Conservation (phyloP, 2,888 invertebrate genomes). For the Lacanobia wlatinum region DNA sequence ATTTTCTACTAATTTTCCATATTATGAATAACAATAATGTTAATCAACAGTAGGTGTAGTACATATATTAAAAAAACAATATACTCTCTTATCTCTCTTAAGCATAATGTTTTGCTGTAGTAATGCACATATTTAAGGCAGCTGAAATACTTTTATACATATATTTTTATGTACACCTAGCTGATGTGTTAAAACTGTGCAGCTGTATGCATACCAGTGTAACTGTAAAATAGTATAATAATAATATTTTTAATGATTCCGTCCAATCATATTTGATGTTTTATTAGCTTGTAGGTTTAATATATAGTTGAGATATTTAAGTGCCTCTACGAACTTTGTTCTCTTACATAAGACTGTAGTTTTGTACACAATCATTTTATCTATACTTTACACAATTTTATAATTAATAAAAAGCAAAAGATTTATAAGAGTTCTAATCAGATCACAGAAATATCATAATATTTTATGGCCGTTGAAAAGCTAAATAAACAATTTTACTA, state of each 20-base stretch:
- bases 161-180: background rate
- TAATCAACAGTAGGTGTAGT: too few species aligned
- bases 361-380: slow-evolving; percentile 38
- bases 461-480: slow-evolving; percentile 14
- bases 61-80: too few species aligned
- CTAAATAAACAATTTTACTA: slow-evolving; percentile 33
- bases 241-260: slow-evolving; percentile 40
- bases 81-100: background rate
- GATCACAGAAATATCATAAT: background rate
- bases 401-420: slow-evolving; percentile 2
- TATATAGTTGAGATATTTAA: slow-evolving; percentile 24
- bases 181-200: background rate
- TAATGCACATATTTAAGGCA: background rate
- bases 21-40: too few species aligned
- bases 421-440: slow-evolving; percentile 1
- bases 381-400: slow-evolving; percentile 36
- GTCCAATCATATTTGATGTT: slow-evolving; percentile 41
- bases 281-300: slow-evolving; percentile 36
- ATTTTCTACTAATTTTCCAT: too few species aligned
- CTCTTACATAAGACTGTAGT: slow-evolving; percentile 39
- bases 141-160: background rate
- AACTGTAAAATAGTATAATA: background rate
- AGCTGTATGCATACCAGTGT: slow-evolving; percentile 19
- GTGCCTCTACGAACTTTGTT: slow-evolving; percentile 45
- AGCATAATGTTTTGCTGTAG: background rate